Evolutionary conservation across 2,888 invertebrate species (phyloP).

Genomic region (Xestobium rufovillosum): DNA sequence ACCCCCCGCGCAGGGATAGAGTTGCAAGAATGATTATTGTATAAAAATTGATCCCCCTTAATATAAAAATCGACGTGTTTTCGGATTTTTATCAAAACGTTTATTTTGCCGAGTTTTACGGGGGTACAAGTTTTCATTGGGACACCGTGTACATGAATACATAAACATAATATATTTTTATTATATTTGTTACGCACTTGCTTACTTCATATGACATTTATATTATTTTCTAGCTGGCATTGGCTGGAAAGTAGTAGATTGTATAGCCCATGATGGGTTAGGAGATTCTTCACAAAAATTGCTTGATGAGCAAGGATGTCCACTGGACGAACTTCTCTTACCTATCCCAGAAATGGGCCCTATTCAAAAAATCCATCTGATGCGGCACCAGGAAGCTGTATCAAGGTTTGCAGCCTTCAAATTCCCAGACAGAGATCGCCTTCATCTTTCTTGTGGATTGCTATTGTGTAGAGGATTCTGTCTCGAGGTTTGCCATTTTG

Average conservation of each 20-base stretch:
- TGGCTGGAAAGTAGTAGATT: conserved; percentile 67
- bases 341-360: conserved; percentile 46
- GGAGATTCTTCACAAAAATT: conserved; percentile 68
- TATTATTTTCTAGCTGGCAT: conserved; percentile 53
- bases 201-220: too few species aligned
- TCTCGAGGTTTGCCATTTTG: conserved; percentile 1
- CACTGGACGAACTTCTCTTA: conserved; percentile 60
- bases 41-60: too few species aligned
- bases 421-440: conserved; percentile 69
- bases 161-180: too few species aligned
- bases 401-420: conserved; percentile 74
- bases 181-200: too few species aligned
- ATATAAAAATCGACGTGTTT: too few species aligned
- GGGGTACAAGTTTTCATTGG: too few species aligned
- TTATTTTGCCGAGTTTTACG: too few species aligned
- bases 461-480: conserved; percentile 60
- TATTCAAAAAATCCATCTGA: conserved; percentile 32
- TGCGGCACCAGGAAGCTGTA: conserved; percentile 42
- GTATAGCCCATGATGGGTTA: conserved; percentile 70
- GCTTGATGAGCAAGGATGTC: conserved; percentile 66
- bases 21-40: too few species aligned
- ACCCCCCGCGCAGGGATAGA: too few species aligned
- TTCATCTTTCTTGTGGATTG: conserved; percentile 70
- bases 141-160: too few species aligned
- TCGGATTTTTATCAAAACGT: too few species aligned